These are phyloP conservation scores for Palythoa grandiflora DNA, from an alignment of 92 coral and sea anemone species.

Conservation along the genomic window DNA sequence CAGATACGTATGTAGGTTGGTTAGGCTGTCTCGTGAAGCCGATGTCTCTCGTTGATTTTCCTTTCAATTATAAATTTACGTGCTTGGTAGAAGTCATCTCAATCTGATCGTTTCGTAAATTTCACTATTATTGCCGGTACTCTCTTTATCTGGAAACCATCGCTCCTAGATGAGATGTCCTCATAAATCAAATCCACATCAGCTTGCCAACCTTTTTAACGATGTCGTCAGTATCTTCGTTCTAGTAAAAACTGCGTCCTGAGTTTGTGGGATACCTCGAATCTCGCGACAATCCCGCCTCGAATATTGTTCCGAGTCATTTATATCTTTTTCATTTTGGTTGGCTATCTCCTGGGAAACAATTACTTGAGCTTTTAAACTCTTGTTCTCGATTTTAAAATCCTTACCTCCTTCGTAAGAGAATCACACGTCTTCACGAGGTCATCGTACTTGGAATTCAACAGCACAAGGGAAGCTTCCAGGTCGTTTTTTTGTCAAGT, in stretches of 20 bases:
- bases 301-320: too few species aligned
- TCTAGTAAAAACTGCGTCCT: too few species aligned
- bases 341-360: not conserved
- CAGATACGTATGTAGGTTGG: slow-evolving; percentile 16
- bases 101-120: not conserved
- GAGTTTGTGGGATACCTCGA: too few species aligned
- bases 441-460: not conserved
- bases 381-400: not conserved
- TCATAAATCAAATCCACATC: not conserved
- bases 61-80: not conserved
- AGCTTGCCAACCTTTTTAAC: not conserved
- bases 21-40: slow-evolving; percentile 5
- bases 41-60: slow-evolving; percentile 11
- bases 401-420: not conserved
- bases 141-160: slow-evolving; percentile 18
- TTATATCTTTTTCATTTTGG: too few species aligned
- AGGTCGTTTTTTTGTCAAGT: too few species aligned
- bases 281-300: too few species aligned
- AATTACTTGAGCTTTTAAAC: not conserved
- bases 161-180: slow-evolving; percentile 13
- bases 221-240: not conserved
- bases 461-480: not conserved
- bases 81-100: slow-evolving; percentile 12
- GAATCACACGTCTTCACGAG: slow-evolving; percentile 1
- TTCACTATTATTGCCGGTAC: slow-evolving; percentile 11